These are phyloP conservation scores for Chaenocephalus aceratus DNA, from an alignment of 2,113 vertebrate species.

Conservation along the genomic window DNA sequence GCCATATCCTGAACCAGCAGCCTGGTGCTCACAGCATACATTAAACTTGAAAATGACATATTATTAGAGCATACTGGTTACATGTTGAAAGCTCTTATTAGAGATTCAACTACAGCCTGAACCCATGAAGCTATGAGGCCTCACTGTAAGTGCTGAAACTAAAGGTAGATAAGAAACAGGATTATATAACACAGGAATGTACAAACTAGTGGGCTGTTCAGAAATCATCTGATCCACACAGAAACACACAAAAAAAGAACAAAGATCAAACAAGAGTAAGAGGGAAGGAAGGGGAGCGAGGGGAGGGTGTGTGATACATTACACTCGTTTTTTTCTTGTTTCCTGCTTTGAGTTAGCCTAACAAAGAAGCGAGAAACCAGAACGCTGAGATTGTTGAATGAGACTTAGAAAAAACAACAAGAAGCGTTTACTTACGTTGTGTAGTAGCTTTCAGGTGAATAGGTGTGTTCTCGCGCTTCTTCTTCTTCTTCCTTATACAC, in stretches of 20 bases:
- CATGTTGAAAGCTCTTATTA: slow-evolving; percentile 5
- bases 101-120: slow-evolving; percentile 22
- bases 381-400: slow-evolving; percentile 15
- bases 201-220: slow-evolving; percentile 7
- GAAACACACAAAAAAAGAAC: slow-evolving; percentile 39
- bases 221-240: not conserved
- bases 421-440: slow-evolving; percentile 66
- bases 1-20: slow-evolving; percentile 18
- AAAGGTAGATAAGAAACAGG: slow-evolving; percentile 30
- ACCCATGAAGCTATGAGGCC: slow-evolving; percentile 26
- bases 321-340: slow-evolving; percentile 13
- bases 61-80: slow-evolving; percentile 18
- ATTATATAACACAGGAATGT: slow-evolving; percentile 29
- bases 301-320: slow-evolving; percentile 25
- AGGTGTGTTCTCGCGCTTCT: slow-evolving; percentile 26
- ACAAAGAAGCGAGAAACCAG: slow-evolving; percentile 17
- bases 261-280: slow-evolving; percentile 11
- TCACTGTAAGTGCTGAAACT: slow-evolving; percentile 2
- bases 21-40: slow-evolving; percentile 2
- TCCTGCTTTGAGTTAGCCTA: slow-evolving; percentile 14
- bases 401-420: not conserved
- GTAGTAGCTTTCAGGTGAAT: slow-evolving; percentile 59
- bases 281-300: slow-evolving; percentile 26
- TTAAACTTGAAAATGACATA: slow-evolving; percentile 18
- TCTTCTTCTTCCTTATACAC: slow-evolving; percentile 34